A percentile compares a stretch with the other conserved stretches of the same genome.
phyloP scores from a whole-genome alignment of 2,797 vertebrate species.

The Champsocephalus esox region DNA sequence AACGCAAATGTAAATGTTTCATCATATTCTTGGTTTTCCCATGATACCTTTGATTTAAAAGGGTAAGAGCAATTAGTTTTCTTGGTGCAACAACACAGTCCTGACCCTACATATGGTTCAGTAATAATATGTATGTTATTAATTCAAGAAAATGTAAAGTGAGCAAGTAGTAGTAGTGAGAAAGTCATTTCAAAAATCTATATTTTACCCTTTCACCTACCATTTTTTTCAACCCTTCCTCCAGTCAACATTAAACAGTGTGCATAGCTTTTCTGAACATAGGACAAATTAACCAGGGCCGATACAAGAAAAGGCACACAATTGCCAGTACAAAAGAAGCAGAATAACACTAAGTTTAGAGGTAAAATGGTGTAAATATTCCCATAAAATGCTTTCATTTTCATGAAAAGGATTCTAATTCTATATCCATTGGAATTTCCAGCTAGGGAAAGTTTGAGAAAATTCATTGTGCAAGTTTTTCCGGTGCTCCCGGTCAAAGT shows the following conservation, averaged over 20 bases:
- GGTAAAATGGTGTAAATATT: neutral
- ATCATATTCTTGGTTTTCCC: neutral
- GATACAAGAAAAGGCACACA: neutral
- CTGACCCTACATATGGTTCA: neutral
- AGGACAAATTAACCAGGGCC: neutral
- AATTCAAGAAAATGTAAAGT: neutral
- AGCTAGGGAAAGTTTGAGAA: neutral
- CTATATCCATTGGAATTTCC: neutral
- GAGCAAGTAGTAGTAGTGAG: neutral
- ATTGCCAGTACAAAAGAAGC: neutral
- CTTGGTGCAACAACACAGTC: neutral
- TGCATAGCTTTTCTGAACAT: neutral
- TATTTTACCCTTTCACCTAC: neutral
- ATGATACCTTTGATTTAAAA: neutral
- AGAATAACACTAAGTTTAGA: neutral
- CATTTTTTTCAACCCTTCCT: neutral
- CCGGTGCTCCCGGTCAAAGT: neutral
- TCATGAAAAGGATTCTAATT: neutral
- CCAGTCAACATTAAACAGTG: neutral
- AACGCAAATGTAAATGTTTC: neutral
- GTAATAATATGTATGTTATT: neutral
- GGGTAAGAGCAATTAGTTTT: neutral
- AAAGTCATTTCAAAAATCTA: neutral
- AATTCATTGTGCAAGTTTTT: neutral
- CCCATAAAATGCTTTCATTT: neutral